These are phyloP conservation scores for Digitonthophagus gazella DNA, from an alignment of 2,888 invertebrate species.

Conservation along the genomic window DNA sequence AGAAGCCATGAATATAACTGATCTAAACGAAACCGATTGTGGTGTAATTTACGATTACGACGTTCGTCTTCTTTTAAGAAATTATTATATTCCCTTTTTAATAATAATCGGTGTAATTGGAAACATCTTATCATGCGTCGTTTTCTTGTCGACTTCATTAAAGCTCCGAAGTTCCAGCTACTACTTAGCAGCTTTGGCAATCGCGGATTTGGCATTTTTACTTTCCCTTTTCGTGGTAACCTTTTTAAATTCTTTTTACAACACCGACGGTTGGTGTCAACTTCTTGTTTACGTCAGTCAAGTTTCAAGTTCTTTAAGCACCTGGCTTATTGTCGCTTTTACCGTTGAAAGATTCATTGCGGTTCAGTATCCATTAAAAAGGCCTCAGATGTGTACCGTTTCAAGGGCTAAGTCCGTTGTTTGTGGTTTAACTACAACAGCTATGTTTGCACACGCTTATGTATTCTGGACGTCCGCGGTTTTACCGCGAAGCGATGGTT, in stretches of 20 bases:
- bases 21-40: constrained; percentile 7
- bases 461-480: constrained; percentile 47
- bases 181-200: constrained; percentile 61
- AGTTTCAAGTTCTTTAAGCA: constrained; percentile 61
- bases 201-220: constrained; percentile 61
- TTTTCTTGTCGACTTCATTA: constrained; percentile 61
- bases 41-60: constrained; percentile 19
- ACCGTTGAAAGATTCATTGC: constrained; percentile 69
- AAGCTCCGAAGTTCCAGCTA: constrained; percentile 63
- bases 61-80: constrained; percentile 49
- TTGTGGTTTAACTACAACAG: constrained; percentile 48
- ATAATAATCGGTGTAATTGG: constrained; percentile 61
- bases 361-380: constrained; percentile 60
- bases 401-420: constrained; percentile 59
- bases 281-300: constrained; percentile 44
- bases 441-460: constrained; percentile 47
- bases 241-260: constrained; percentile 53
- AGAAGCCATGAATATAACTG: neutral
- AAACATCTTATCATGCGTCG: constrained; percentile 59
- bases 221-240: constrained; percentile 55
- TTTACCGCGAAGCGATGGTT: constrained; percentile 32
- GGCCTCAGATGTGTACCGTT: constrained; percentile 62
- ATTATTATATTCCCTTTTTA: constrained; percentile 61
- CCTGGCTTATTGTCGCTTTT: constrained; percentile 69
- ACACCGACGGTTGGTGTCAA: constrained; percentile 58